These are phyloP conservation scores for Neodon shergylaensis DNA, from an alignment of 2,113 vertebrate species.

Conservation along the genomic window DNA sequence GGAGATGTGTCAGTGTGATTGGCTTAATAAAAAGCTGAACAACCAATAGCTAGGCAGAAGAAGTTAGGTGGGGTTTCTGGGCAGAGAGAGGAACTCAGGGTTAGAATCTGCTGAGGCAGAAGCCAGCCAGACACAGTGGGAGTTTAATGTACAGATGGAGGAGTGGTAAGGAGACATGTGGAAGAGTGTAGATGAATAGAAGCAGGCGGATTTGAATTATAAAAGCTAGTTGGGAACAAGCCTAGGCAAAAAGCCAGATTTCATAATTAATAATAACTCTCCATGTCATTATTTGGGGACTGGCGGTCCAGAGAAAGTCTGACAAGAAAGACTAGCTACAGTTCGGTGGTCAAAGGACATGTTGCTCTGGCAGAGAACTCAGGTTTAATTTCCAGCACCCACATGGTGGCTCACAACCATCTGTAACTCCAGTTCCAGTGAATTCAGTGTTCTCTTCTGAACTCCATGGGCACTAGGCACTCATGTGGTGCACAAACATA, in stretches of 20 bases:
- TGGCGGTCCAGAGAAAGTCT: background rate
- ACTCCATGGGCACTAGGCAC: background rate
- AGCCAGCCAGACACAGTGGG: background rate
- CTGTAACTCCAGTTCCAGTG: background rate
- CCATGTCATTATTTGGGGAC: background rate
- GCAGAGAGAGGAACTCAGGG: background rate
- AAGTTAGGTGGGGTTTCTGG: background rate
- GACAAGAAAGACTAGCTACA: background rate
- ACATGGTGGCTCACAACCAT: background rate
- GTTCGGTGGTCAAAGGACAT: background rate
- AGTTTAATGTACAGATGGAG: background rate
- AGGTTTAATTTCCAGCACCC: background rate
- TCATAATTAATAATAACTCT: background rate
- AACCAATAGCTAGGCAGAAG: background rate
- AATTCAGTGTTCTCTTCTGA: background rate
- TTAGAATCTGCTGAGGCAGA: background rate
- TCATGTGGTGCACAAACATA: background rate
- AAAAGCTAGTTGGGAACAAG: background rate
- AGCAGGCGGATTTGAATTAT: background rate
- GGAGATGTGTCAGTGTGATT: background rate
- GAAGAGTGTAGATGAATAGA: background rate
- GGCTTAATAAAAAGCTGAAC: background rate
- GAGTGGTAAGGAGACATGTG: background rate
- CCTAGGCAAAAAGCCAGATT: background rate
- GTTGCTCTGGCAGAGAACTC: background rate